Base-by-base conservation (phyloP, 30 jellyfish, hydroid and myxozoan genomes). In the Aurelia aurita complex sp. Pacific region DNA sequence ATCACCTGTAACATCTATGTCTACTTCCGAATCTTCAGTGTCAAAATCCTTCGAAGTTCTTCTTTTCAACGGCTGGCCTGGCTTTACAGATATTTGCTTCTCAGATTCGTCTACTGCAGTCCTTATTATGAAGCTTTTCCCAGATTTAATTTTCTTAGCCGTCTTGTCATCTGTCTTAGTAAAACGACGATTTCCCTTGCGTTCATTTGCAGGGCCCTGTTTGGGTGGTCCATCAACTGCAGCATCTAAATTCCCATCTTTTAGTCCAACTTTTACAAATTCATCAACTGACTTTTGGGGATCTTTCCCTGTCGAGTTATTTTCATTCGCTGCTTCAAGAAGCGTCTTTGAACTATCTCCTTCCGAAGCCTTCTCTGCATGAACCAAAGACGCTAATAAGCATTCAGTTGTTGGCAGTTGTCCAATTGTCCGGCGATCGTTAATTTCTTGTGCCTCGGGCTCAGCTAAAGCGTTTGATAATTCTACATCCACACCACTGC, bases 121-220 rank as follows among this genome's bases (percentile, higher is more conserved):
- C 69, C 65, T 61, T 5, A 83, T 83, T 40, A 83, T 70, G 51
- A 83, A 83, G 43, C 92, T 83, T 71, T 73, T 83, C 46, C 92
- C 92, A 10, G 92, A 73, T 60, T 61, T 72, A 42, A 19, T 70
- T 10, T 59, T 59, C 73, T 70, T 83, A 1, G 23, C 29, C 13
- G 51, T 78, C 35, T 81, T 81, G 17, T 67, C 85, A 15, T 36
- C 84, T 6, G 35, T 29, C 34, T 40, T 79, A 4, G 89, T 50
- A 46, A 79, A 79, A 50, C 89, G 80, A 23, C 89, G 67, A 43
- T 79, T 79, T 11, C 50, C 62, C 53, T 79, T 79, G 15, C 89
- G 80, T 38, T 71, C 73, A 54, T 10, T 53, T 9, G 6, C 35
- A 1, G 61, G 23, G 12, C 17, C 13, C 64, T 63, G 70, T 59